Conservation (phyloP, 1,140 invertebrate genomes). For the Steinernema khuongi region DNA sequence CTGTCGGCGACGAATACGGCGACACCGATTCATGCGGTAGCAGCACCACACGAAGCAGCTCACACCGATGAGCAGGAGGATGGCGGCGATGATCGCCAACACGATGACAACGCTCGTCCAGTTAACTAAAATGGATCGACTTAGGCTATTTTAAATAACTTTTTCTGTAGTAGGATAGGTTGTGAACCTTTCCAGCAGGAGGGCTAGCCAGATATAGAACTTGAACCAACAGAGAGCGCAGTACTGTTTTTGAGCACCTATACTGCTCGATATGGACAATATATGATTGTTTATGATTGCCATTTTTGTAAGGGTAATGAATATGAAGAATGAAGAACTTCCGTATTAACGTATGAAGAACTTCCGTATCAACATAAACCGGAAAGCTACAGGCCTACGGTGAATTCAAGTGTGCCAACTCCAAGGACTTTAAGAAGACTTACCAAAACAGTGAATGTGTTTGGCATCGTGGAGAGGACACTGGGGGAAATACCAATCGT, state of each 20-base stretch:
- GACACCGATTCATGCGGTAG: neutral
- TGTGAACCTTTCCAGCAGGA: no score
- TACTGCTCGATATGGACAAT: no score
- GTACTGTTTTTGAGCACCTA: no score
- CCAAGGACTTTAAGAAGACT: neutral
- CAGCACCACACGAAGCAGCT: neutral
- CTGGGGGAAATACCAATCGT: constrained; percentile 8
- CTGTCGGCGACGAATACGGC: neutral
- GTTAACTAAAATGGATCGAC: neutral
- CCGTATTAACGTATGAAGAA: no score
- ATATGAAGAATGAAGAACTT: no score
- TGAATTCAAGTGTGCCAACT: neutral
- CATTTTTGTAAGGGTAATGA: no score
- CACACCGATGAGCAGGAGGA: neutral
- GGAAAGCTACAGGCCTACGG: neutral
- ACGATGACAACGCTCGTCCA: neutral
- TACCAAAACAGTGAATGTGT: neutral
- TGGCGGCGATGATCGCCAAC: neutral
- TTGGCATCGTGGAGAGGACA: neutral
- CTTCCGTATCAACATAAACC: no score
- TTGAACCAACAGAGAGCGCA: no score
- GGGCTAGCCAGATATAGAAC: no score
- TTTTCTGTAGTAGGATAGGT: no score
- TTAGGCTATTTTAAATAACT: no score
- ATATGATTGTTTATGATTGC: no score